phyloP scores from a whole-genome alignment of 2,113 vertebrate species.

The Chlamydotis undulata region DNA sequence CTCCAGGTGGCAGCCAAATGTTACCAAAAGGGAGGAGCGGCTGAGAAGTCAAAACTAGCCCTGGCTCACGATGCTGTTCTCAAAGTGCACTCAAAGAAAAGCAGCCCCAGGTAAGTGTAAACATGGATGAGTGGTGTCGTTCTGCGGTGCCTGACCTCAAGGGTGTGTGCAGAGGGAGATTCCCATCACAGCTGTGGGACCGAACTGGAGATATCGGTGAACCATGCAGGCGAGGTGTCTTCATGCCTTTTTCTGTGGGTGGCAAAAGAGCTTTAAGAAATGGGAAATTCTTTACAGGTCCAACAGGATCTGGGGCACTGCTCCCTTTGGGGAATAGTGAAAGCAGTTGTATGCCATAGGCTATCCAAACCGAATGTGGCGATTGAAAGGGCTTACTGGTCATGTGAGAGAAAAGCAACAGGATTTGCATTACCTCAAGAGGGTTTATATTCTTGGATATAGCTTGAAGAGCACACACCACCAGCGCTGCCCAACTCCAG shows the following conservation, averaged over 20 bases:
- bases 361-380: not conserved
- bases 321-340: not conserved
- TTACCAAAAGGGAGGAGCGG: conserved; percentile 82
- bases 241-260: not conserved
- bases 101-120: conserved; percentile 72
- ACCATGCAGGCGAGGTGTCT: fast-evolving
- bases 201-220: fast-evolving
- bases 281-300: not conserved
- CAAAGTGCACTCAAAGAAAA: conserved; percentile 77
- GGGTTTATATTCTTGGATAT: not conserved
- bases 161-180: not conserved
- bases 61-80: conserved; percentile 80
- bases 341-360: not conserved
- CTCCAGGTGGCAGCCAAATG: conserved; percentile 85
- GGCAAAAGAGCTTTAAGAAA: not conserved
- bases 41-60: conserved; percentile 80
- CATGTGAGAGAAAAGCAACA: not conserved
- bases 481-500: not conserved
- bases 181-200: not conserved
- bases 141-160: not conserved
- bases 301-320: not conserved
- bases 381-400: not conserved
- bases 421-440: not conserved
- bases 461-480: not conserved
- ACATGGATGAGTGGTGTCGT: fast-evolving